A percentile compares a stretch with the other conserved stretches of the same genome.
phyloP scores from a whole-genome alignment of 2,113 vertebrate species.

The Prietella phreatophila region DNA sequence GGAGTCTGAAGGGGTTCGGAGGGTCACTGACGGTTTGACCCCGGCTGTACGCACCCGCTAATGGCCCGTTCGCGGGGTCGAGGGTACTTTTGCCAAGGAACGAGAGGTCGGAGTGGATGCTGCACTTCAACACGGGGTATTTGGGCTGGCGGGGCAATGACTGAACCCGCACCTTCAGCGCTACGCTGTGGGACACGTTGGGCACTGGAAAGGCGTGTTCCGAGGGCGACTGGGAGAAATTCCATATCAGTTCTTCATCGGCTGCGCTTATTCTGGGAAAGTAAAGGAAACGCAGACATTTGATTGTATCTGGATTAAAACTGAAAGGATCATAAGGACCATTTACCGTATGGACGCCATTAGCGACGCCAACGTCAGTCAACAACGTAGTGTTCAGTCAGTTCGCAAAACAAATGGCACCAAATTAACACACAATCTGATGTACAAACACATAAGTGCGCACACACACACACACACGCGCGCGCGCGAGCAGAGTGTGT shows the following conservation, averaged over 20 bases:
- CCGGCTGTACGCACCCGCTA: conserved; percentile 15
- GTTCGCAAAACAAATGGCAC: not conserved
- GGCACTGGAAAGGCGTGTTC: conserved; percentile 96
- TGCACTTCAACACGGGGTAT: conserved; percentile 91
- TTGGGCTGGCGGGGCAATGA: conserved; percentile 94
- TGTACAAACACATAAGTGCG: not conserved
- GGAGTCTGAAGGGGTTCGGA: conserved; percentile 62
- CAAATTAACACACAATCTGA: not conserved
- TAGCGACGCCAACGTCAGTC: not conserved
- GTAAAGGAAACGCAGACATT: not conserved
- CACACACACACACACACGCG: not conserved
- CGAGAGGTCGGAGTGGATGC: conserved; percentile 83
- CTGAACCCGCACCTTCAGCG: conserved; percentile 94
- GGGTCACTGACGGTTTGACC: conserved; percentile 18
- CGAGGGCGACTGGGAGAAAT: conserved; percentile 89
- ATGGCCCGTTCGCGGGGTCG: conserved; percentile 51
- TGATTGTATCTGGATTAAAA: not conserved
- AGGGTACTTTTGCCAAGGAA: conserved; percentile 61
- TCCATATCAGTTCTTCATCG: conserved; percentile 89
- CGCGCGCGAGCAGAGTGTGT: not conserved
- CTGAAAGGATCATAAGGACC: not conserved
- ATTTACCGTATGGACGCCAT: not conserved
- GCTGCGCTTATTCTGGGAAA: conserved; percentile 90
- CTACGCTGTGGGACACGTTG: conserved; percentile 92
- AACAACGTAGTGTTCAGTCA: not conserved